Evolutionary conservation across 2,113 vertebrate species (phyloP).

Genomic region (Ceratotherium simum): DNA sequence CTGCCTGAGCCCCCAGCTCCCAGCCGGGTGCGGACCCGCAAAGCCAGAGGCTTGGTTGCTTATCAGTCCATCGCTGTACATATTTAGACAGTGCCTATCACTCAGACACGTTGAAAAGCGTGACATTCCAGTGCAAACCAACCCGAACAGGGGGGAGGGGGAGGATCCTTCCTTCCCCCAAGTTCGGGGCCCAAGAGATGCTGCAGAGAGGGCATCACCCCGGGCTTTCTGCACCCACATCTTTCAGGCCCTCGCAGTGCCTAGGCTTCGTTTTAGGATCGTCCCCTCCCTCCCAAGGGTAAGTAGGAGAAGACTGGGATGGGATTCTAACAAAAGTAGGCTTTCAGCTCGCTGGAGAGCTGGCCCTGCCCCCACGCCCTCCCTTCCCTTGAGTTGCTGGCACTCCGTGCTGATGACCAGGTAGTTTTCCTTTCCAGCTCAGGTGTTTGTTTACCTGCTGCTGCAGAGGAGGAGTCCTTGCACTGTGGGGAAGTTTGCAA

Average conservation of each 20-base stretch:
- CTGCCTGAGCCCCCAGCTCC: not conserved
- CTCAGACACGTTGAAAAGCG: constrained; percentile 51
- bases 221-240: not conserved
- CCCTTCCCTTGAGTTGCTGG: not conserved
- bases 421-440: constrained; percentile 46
- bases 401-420: not conserved
- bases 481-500: constrained; percentile 36
- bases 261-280: not conserved
- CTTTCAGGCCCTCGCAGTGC: not conserved
- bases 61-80: constrained; percentile 37
- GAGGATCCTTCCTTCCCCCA: not conserved
- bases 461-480: not conserved
- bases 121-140: constrained; percentile 68
- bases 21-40: not conserved
- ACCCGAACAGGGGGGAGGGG: not conserved
- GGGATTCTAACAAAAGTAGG: constrained; percentile 52
- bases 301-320: not conserved
- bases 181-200: not conserved
- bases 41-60: constrained; percentile 33
- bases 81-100: constrained; percentile 65
- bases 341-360: constrained; percentile 1
- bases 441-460: constrained; percentile 68
- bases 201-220: not conserved
- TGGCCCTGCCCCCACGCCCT: not conserved
- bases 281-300: not conserved